A percentile compares a stretch with the other conserved stretches of the same genome.
phyloP scores from a whole-genome alignment of 2,888 invertebrate genomes.

The Didymodactylos carnosus region DNA sequence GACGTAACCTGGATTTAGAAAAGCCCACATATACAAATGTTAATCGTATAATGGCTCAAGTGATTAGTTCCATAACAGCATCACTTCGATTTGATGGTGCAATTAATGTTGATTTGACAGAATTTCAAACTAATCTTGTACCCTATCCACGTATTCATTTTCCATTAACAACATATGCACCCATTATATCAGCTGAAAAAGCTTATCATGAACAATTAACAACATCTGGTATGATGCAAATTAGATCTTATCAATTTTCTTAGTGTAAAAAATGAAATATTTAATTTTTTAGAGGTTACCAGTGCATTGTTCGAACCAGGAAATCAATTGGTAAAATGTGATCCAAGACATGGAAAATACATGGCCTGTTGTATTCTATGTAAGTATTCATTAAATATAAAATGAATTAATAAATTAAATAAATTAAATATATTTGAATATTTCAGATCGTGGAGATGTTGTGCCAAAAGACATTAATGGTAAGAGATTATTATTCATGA shows the following conservation, averaged over 20 bases:
- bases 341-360: slow-evolving; percentile 30
- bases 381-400: too few relatives aligned
- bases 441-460: slow-evolving; percentile 21
- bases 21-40: slow-evolving; percentile 65
- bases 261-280: too few relatives aligned
- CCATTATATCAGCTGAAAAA: slow-evolving; percentile 43
- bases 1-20: slow-evolving; percentile 58
- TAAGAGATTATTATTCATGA: too few relatives aligned
- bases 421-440: too few relatives aligned
- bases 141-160: slow-evolving; percentile 5
- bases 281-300: slow-evolving; percentile 26
- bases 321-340: slow-evolving; percentile 31
- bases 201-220: slow-evolving; percentile 64
- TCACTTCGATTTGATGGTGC: slow-evolving; percentile 4
- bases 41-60: slow-evolving; percentile 54
- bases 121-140: slow-evolving; percentile 8
- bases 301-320: slow-evolving; percentile 27
- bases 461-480: slow-evolving; percentile 22
- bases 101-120: slow-evolving; percentile 3
- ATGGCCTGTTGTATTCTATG: slow-evolving; percentile 28
- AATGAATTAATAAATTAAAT: too few relatives aligned
- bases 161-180: slow-evolving; percentile 1
- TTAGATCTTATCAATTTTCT: too few relatives aligned
- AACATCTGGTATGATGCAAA: too few relatives aligned
- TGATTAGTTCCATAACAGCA: background rate